phyloP scores from a whole-genome alignment of 92 coral and sea anemone genomes.

The Actinostola sp. region DNA sequence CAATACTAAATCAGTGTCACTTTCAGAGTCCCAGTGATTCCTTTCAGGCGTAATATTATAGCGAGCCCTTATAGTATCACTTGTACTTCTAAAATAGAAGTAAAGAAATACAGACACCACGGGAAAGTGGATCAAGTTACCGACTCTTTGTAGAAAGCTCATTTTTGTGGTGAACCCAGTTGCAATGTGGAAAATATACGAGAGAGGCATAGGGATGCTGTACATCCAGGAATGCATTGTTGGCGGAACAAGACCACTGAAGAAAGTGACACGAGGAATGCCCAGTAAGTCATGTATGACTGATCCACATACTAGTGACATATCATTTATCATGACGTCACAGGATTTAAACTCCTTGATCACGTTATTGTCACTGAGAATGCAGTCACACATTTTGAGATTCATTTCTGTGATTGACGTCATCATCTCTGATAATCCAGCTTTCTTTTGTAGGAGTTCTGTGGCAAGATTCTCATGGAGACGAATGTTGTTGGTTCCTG shows the following conservation, averaged over 20 bases:
- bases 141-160: conserved; percentile 18
- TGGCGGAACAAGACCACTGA: conserved; percentile 11
- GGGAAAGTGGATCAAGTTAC: conserved; percentile 1
- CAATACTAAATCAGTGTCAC: conserved; percentile 10
- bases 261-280: conserved; percentile 12
- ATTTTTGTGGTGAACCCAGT: conserved; percentile 1
- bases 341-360: conserved; percentile 1
- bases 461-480: conserved; percentile 7
- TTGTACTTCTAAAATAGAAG: neutral
- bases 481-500: conserved; percentile 3
- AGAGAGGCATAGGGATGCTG: conserved; percentile 9
- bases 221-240: conserved; percentile 4
- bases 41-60: conserved; percentile 16
- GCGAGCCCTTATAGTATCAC: neutral
- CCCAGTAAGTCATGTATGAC: neutral
- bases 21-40: conserved; percentile 4
- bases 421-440: neutral
- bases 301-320: neutral
- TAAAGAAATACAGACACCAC: neutral
- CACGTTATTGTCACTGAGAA: neutral
- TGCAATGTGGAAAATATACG: conserved; percentile 1
- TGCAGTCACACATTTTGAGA: conserved; percentile 6
- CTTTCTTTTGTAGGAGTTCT: neutral
- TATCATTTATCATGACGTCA: conserved; percentile 18
- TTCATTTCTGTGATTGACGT: neutral